Percentiles rank a stretch among this genome's conserved stretches.
These are phyloP conservation scores for Sphyrna mokarran DNA, from an alignment of 2,113 vertebrate species.

Conservation along the genomic window DNA sequence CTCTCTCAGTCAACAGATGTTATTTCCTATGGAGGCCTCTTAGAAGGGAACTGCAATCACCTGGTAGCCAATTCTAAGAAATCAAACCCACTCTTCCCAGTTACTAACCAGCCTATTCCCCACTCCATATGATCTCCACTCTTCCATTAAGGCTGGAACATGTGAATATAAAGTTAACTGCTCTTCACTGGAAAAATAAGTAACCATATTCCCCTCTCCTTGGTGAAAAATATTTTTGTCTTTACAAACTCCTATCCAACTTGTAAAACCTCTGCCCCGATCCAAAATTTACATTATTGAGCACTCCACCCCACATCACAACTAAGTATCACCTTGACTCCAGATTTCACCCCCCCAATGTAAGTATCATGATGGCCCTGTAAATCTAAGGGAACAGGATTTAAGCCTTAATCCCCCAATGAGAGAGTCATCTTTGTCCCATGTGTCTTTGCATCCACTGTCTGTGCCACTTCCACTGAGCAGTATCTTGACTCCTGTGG, in stretches of 20 bases:
- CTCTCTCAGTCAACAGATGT: background rate
- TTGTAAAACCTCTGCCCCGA: no score
- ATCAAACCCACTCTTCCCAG: background rate
- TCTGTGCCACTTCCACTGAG: background rate
- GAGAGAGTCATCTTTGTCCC: background rate
- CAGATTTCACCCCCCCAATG: no score
- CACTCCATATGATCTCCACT: background rate
- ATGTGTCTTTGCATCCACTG: background rate
- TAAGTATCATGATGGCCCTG: background rate
- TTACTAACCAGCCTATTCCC: background rate
- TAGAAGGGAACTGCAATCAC: background rate
- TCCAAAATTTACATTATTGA: no score
- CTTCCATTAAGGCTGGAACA: no score
- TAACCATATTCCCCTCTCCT: no score
- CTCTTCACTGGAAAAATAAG: no score
- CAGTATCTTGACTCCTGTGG: background rate
- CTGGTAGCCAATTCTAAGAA: background rate
- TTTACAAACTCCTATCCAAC: no score
- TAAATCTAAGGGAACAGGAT: background rate
- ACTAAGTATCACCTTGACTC: no score
- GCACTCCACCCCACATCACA: no score
- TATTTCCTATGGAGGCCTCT: no score
- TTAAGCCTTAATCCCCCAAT: background rate
- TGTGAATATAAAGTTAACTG: no score
- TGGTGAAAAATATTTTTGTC: no score